Conservation (phyloP, 2,888 invertebrate genomes). For the Mongoloraphidia duomilia region DNA sequence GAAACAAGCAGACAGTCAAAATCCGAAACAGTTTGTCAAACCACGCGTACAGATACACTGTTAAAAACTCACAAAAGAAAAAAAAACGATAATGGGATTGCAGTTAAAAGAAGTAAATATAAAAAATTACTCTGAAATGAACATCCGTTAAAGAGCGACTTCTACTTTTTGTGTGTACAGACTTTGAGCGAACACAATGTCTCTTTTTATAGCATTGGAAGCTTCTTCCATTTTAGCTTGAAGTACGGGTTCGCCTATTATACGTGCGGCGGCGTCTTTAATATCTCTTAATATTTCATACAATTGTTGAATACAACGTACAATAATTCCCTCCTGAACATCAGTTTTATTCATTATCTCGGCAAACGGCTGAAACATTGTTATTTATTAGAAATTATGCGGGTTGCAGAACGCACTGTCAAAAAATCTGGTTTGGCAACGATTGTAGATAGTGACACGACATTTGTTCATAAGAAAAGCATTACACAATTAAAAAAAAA, state of each 20-base stretch:
- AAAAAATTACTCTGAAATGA: too few species aligned
- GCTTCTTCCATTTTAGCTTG: slow-evolving; percentile 93
- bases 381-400: too few species aligned
- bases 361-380: slow-evolving; percentile 57
- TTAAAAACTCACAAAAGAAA: too few species aligned
- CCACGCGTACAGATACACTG: too few species aligned
- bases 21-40: too few species aligned
- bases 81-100: too few species aligned
- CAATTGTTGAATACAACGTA: slow-evolving; percentile 89
- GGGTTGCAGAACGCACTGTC: neutral
- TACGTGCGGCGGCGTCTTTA: slow-evolving; percentile 82
- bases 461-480: too few species aligned
- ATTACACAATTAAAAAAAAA: too few species aligned
- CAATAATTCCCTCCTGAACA: slow-evolving; percentile 95
- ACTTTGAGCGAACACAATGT: slow-evolving; percentile 96
- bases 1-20: too few species aligned
- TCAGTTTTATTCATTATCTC: slow-evolving; percentile 87
- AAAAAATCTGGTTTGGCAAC: too few species aligned
- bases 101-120: too few species aligned
- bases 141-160: neutral
- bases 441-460: too few species aligned
- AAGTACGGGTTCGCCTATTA: slow-evolving; percentile 84
- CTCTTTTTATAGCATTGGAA: slow-evolving; percentile 81
- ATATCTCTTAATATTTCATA: slow-evolving; percentile 84
- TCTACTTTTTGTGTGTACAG: slow-evolving; percentile 56